phyloP scores from a whole-genome alignment of 2,113 vertebrate genomes.

The Poeciliopsis occidentalis region DNA sequence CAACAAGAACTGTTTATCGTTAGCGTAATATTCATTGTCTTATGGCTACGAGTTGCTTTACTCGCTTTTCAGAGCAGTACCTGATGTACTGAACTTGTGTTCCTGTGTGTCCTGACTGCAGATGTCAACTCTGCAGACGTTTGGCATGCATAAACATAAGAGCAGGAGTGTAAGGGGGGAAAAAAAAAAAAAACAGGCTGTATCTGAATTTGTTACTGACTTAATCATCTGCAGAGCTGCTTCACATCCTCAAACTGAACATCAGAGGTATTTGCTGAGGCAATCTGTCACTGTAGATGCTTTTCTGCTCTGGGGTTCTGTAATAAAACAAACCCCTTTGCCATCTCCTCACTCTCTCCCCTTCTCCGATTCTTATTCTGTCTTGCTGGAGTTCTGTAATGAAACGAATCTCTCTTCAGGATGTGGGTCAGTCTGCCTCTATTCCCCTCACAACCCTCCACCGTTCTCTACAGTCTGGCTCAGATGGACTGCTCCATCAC shows the following conservation, averaged over 20 bases:
- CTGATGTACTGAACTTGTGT: neutral
- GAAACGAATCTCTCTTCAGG: constrained; percentile 54
- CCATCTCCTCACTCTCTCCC: constrained; percentile 5
- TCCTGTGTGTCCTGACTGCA: constrained; percentile 5
- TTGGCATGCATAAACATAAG: neutral
- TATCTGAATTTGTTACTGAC: constrained; percentile 43
- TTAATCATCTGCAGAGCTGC: constrained; percentile 51
- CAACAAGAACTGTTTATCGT: neutral
- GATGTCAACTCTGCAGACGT: neutral
- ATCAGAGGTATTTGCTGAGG: constrained; percentile 61
- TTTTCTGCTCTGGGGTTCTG: constrained; percentile 37
- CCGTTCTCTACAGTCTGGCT: constrained; percentile 16
- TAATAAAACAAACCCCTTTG: constrained; percentile 44
- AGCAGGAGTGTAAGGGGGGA: constrained; percentile 8
- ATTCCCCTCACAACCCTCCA: constrained; percentile 1
- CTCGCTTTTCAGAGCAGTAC: neutral
- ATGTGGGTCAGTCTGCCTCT: constrained; percentile 56
- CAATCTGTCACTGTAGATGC: constrained; percentile 63
- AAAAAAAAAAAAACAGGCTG: neutral
- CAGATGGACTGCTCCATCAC: constrained; percentile 71
- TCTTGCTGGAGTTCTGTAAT: constrained; percentile 47
- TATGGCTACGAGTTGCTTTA: neutral
- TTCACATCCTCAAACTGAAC: constrained; percentile 36
- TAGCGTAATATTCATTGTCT: no score
- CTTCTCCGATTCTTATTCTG: constrained; percentile 26